Conservation (phyloP, 92 coral and sea anemone species). For the Heliopora coerulea region DNA sequence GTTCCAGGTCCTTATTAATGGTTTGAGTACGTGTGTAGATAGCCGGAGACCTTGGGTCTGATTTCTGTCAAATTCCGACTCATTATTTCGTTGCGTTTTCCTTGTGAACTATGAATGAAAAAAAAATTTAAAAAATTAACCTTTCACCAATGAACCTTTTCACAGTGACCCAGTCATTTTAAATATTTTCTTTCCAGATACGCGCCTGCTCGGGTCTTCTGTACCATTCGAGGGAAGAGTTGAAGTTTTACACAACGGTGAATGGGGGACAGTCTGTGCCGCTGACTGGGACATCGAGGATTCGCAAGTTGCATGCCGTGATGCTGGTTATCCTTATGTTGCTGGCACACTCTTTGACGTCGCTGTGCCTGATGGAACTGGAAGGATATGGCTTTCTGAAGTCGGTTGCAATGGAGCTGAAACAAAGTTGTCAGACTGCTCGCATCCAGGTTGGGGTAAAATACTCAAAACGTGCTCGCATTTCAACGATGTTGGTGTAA, state of each 20-base stretch:
- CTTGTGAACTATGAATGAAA: no score
- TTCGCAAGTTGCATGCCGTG: slow-evolving; percentile 36
- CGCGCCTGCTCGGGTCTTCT: slow-evolving; percentile 8
- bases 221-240: slow-evolving; percentile 1
- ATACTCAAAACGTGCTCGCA: slow-evolving; percentile 2
- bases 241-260: slow-evolving; percentile 34
- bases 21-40: no score
- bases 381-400: slow-evolving; percentile 24
- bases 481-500: slow-evolving; percentile 7
- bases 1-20: no score
- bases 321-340: slow-evolving; percentile 34
- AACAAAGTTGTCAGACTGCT: slow-evolving; percentile 23
- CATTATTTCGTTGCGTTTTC: no score
- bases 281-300: slow-evolving; percentile 22
- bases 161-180: background rate
- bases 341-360: slow-evolving; percentile 8
- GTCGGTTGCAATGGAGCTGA: slow-evolving; percentile 26
- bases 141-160: no score
- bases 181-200: slow-evolving; percentile 5
- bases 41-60: no score
- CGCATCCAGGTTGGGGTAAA: slow-evolving; percentile 30
- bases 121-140: no score
- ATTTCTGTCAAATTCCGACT: no score
- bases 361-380: slow-evolving; percentile 2
- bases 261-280: slow-evolving; percentile 35